These are phyloP conservation scores for Heliornis fulica DNA, from an alignment of 2,113 vertebrate genomes.

Conservation along the genomic window DNA sequence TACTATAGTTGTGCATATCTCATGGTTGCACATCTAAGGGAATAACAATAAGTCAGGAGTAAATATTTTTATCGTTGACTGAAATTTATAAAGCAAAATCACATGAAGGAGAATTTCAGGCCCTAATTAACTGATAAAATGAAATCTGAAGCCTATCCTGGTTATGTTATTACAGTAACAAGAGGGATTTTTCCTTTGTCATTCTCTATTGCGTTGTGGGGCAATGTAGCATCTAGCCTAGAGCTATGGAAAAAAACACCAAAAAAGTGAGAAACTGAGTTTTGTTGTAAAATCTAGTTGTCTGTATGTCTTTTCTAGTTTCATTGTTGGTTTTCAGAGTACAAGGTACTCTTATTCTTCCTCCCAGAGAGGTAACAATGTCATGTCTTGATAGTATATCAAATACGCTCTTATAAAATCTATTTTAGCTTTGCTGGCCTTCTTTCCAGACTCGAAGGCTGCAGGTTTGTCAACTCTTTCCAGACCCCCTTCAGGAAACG, in stretches of 20 bases:
- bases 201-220: neutral
- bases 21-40: neutral
- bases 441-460: neutral
- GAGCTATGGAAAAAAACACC: neutral
- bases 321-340: neutral
- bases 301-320: neutral
- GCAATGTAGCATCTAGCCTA: neutral
- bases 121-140: neutral
- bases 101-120: neutral
- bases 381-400: neutral
- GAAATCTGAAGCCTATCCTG: neutral
- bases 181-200: neutral
- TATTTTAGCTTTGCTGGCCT: neutral
- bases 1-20: neutral
- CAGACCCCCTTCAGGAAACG: neutral
- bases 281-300: neutral
- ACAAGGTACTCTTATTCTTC: neutral
- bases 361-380: neutral
- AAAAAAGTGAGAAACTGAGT: neutral
- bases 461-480: neutral
- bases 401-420: neutral
- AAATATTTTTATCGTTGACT: neutral
- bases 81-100: neutral
- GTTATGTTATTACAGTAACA: neutral
- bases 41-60: neutral